Evolutionary conservation across 2,797 vertebrate genomes (phyloP), one percentile per base, ranked within the genome.

Genomic region (Kryptolebias ocellatus): DNA sequence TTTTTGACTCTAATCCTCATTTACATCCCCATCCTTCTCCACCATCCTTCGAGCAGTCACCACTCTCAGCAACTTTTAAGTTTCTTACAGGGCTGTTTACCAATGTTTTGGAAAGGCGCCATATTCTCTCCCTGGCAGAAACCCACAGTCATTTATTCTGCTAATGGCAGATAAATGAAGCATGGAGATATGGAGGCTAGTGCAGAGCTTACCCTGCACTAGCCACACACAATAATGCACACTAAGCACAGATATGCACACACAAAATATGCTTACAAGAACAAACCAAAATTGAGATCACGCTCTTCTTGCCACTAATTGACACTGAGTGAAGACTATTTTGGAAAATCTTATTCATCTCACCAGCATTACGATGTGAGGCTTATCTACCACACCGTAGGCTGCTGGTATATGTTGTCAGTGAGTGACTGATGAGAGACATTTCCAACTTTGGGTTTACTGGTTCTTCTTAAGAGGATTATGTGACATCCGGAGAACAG

Each of bases 141-240:
- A 81, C 67, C 76, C 80, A 81, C 63, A 61, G 52, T 75, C 75
- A 89, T 92, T 91, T 87, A 91, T 88, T 87, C 79, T 88, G 82
- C 79, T 90, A 91, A 92, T 90, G 89, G 83, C 78, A 79, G 87
- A 87, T 90, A 89, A 91, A 90, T 91, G 87, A 90, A 79, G 87
- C 89, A 85, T 89, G 83, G 64, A 70, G 62, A 92, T 81, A 78
- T 80, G 78, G 61, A 71, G 51, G 64, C 65, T 49, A 52, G 42
- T 28, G 70, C 55, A 60, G 31, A 69, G 60, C 50, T 51, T 54
- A 24, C 1, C 20, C 20, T 58, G 49, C 28, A 67, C 52, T 60
- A 20, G 50, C 39, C 49, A 54, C 53, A 50, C 51, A 70, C 49
- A 65, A n/a, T 24, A 42, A 56, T 8, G 50, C 53, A 49, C 63